A percentile compares a stretch with the other conserved stretches of the same genome.
Evolutionary conservation across 2,113 vertebrate species (phyloP).

Genomic region (Gnathonemus echidnorhynchus): DNA sequence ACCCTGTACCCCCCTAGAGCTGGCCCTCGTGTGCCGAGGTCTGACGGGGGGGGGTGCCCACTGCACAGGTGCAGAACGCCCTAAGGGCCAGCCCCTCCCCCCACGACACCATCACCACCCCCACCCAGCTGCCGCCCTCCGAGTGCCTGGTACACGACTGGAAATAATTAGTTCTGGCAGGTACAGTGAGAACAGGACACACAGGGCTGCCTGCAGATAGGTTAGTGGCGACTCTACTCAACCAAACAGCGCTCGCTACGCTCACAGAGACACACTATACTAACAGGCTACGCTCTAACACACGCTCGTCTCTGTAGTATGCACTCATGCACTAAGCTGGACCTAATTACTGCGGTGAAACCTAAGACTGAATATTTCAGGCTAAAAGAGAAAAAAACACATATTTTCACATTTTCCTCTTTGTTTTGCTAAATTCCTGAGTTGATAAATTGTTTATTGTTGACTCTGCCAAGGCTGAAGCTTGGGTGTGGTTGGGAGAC

Average conservation of each 20-base stretch:
- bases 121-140: conserved; percentile 47
- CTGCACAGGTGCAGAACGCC: conserved; percentile 73
- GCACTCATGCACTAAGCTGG: not conserved
- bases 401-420: not conserved
- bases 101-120: conserved; percentile 43
- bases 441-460: not conserved
- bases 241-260: conserved; percentile 36
- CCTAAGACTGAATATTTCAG: not conserved
- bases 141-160: conserved; percentile 60
- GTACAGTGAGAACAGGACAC: conserved; percentile 53
- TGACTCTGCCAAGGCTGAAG: not conserved
- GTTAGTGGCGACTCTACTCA: conserved; percentile 47
- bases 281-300: not conserved
- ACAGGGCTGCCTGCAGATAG: conserved; percentile 39
- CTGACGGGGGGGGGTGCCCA: conserved; percentile 47
- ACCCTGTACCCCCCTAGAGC: conserved; percentile 39
- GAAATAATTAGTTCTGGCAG: conserved; percentile 81
- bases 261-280: conserved; percentile 21
- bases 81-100: conserved; percentile 34
- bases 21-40: conserved; percentile 34
- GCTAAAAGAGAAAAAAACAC: not conserved
- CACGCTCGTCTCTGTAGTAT: not conserved
- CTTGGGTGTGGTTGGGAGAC: not conserved
- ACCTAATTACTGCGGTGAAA: not conserved
- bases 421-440: not conserved